Evolutionary conservation across 1,140 invertebrate genomes (phyloP).

Genomic region (Pinna nobilis): DNA sequence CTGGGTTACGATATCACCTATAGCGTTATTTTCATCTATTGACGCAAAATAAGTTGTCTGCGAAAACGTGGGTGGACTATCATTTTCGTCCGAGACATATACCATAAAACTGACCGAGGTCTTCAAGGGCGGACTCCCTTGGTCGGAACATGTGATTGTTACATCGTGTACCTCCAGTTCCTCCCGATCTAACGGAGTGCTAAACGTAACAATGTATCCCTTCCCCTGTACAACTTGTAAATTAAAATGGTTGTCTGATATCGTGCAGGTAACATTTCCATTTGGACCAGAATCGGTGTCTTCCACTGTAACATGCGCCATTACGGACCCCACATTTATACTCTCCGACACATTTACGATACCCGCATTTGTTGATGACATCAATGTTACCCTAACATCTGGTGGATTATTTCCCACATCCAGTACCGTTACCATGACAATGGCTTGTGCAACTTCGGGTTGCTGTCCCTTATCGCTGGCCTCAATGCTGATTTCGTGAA

Average conservation of each 20-base stretch:
- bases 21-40: slow-evolving; percentile 93
- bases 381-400: slow-evolving; percentile 81
- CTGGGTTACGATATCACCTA: slow-evolving; percentile 91
- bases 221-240: slow-evolving; percentile 50
- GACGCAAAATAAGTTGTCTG: slow-evolving; percentile 89
- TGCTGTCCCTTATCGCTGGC: slow-evolving; percentile 75
- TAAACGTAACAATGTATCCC: slow-evolving; percentile 81
- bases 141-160: slow-evolving; percentile 94
- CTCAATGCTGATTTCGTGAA: slow-evolving; percentile 62
- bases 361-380: slow-evolving; percentile 51
- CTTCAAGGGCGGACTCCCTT: slow-evolving; percentile 88
- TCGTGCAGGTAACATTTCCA: slow-evolving; percentile 53
- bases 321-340: slow-evolving; percentile 46
- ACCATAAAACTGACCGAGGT: slow-evolving; percentile 94
- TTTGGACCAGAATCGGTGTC: slow-evolving; percentile 64
- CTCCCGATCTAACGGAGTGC: slow-evolving; percentile 93
- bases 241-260: slow-evolving; percentile 47
- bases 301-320: slow-evolving; percentile 60
- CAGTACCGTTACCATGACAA: slow-evolving; percentile 80
- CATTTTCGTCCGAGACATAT: slow-evolving; percentile 93
- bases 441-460: slow-evolving; percentile 77
- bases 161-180: slow-evolving; percentile 87
- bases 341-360: slow-evolving; percentile 62
- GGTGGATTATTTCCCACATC: slow-evolving; percentile 96
- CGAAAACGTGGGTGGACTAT: slow-evolving; percentile 95